These are phyloP conservation scores for Myoxocephalus aenaeus DNA, from an alignment of 2,797 vertebrate species.

Conservation along the genomic window DNA sequence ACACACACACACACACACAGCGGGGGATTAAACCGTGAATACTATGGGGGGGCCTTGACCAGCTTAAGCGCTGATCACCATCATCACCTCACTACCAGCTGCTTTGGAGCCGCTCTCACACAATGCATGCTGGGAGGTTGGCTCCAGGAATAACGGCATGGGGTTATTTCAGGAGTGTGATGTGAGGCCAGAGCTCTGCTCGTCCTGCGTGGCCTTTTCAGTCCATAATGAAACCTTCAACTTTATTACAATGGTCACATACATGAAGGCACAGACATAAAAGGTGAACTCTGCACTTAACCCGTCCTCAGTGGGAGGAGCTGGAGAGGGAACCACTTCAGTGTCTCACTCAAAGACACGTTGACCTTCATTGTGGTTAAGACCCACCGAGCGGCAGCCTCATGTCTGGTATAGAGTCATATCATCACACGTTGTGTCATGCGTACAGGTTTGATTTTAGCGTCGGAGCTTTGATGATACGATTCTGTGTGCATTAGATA, in stretches of 20 bases:
- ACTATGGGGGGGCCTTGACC: constrained; percentile 46
- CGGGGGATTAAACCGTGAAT: constrained; percentile 53
- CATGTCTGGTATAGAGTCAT: background rate
- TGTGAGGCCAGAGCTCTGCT: constrained; percentile 18
- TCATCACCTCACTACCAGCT: background rate
- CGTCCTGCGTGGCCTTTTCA: constrained; percentile 16
- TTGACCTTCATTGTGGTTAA: background rate
- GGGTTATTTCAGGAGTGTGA: constrained; percentile 32
- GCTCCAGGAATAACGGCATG: constrained; percentile 56
- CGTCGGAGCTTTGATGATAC: too few species aligned
- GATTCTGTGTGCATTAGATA: too few species aligned
- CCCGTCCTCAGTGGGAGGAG: background rate
- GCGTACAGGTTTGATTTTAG: too few species aligned
- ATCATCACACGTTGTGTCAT: background rate
- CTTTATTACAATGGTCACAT: background rate
- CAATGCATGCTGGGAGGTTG: background rate
- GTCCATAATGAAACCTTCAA: background rate
- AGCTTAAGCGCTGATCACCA: constrained; percentile 27
- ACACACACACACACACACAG: constrained; percentile 23
- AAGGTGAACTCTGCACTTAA: background rate
- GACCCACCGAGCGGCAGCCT: background rate
- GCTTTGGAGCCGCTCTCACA: background rate
- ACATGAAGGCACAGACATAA: background rate
- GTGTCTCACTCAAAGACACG: background rate
- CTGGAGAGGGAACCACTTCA: background rate